These are phyloP conservation scores for Gibbula magus DNA, from an alignment of 2,888 invertebrate genomes.

Conservation along the genomic window DNA sequence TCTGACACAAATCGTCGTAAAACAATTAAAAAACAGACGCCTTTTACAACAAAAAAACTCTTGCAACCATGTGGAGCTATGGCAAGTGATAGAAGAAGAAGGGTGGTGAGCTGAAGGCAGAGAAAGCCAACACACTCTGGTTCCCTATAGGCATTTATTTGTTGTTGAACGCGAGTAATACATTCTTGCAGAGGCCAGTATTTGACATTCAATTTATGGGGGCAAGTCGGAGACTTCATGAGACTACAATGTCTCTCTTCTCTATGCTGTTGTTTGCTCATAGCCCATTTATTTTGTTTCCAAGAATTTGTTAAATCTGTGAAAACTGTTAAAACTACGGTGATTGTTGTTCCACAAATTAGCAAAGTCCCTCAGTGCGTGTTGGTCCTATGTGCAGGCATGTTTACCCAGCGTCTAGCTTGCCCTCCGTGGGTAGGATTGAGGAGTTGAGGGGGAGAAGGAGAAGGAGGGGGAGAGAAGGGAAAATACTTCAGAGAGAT, in stretches of 20 bases:
- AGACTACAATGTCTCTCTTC: neutral
- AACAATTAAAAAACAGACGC: too few species aligned
- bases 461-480: neutral
- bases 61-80: too few species aligned
- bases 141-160: neutral
- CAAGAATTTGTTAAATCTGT: conserved; percentile 20
- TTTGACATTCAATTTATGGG: conserved; percentile 12
- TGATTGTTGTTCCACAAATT: neutral
- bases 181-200: conserved; percentile 1
- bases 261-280: neutral
- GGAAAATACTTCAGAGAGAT: neutral
- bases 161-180: neutral
- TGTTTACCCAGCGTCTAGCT: conserved; percentile 6
- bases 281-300: conserved; percentile 20
- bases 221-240: neutral
- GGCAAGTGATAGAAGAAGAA: too few species aligned
- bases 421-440: neutral
- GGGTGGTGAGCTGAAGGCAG: too few species aligned
- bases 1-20: too few species aligned
- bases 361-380: neutral
- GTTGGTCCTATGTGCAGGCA: neutral
- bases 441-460: neutral
- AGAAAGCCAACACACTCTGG: too few species aligned
- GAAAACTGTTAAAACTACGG: conserved; percentile 6
- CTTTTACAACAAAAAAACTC: too few species aligned